A percentile compares a stretch with the other conserved stretches of the same genome.
Evolutionary conservation across 2,113 vertebrate species (phyloP).

Genomic region (Mobula birostris): DNA sequence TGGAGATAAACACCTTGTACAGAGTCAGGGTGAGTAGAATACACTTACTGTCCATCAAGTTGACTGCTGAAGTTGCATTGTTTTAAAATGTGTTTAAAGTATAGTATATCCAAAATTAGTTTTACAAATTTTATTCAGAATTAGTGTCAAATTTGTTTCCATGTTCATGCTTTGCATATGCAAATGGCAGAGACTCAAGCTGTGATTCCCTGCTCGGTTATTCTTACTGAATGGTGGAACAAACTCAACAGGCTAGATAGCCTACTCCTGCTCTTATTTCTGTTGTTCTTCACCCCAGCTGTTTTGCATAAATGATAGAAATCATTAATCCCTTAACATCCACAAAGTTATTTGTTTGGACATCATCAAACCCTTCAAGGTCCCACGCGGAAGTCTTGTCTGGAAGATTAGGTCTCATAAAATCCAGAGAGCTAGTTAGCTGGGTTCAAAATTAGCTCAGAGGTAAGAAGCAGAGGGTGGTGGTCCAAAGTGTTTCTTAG

Average conservation of each 20-base stretch:
- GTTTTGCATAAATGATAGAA: neutral
- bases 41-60: neutral
- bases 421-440: too few species aligned
- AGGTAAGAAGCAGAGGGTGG: too few species aligned
- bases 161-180: neutral
- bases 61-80: neutral
- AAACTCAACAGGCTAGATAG: too few species aligned
- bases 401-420: too few species aligned
- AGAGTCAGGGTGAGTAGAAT: constrained; percentile 70
- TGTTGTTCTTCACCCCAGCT: neutral
- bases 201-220: neutral
- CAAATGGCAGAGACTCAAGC: neutral
- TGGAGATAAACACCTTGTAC: constrained; percentile 65
- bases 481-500: too few species aligned
- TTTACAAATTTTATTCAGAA: neutral
- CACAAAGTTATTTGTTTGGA: too few species aligned
- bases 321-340: neutral
- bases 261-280: too few species aligned
- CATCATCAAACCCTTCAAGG: too few species aligned
- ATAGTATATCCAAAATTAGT: neutral
- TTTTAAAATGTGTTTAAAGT: neutral
- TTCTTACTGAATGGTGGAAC: neutral
- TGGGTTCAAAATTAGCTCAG: too few species aligned
- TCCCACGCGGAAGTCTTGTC: too few species aligned
- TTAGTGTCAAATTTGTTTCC: neutral